Evolutionary conservation across 2,888 invertebrate species (phyloP), one percentile per base, ranked within the genome.

Genomic region (Zaprionus obscuricornis): DNA sequence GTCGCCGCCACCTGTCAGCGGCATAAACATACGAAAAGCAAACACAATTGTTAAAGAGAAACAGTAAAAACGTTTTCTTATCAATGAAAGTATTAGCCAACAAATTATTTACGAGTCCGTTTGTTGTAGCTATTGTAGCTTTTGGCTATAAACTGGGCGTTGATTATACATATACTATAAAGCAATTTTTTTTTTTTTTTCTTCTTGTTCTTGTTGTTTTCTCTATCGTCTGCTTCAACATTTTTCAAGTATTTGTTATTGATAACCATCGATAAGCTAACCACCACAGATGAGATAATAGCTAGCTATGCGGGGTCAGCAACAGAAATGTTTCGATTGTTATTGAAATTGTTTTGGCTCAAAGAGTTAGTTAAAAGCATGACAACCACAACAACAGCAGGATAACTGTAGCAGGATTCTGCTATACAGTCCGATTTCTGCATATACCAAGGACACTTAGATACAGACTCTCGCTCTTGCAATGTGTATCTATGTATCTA

Each of bases 21-120:
- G 27, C 62, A 66, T 11, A 29, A 29, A 6, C 39, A 43, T 26
- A 45, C 11, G 27, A 31, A 54, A 40, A 34, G 33, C 47, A 68
- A 68, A 58, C 6, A 29, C 39, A 51, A 49, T 11, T 43, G 36
- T 26, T 31, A 34, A 56, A 60, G 42, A n/a, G n/a, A n/a, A 54
- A 64, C 47, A 45, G 56, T 65, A 49, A 56, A 34, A 17, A 5
- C 7, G 16, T 69, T 27, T 69, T 57, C 56, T 69, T 69, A 69
- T 69, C 69, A 69, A 66, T 66, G 56, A 60, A 54, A 37, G 46
- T 33, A 56, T 40, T 49, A 54, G 43, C 58, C 46, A 63, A 67
- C 67, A 67, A 66, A 74, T 59, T 55, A 65, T 75, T 59, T 64
- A 74, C 70, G 64, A 57, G 52, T 49, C 24, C 31, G 33, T 31